Percentiles rank a stretch among this genome's conserved stretches.
phyloP scores from a whole-genome alignment of 1,140 invertebrate genomes.

The Heliconius hewitsoni region DNA sequence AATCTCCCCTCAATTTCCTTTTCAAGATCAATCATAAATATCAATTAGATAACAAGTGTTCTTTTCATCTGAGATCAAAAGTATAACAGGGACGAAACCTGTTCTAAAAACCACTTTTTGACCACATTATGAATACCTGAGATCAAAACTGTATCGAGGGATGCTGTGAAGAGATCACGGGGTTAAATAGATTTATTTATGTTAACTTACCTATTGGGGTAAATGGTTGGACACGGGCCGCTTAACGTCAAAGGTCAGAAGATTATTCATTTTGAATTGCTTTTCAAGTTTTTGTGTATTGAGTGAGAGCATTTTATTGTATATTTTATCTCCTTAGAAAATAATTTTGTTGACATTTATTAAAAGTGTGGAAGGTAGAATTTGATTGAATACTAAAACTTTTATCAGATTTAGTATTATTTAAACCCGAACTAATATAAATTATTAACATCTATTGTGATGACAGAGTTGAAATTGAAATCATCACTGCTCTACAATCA shows the following conservation, averaged over 20 bases:
- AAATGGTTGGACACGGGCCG: conserved; percentile 21
- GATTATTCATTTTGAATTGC: conserved; percentile 9
- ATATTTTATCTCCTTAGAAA: neutral
- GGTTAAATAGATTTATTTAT: conserved; percentile 39
- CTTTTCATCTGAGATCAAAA: conserved; percentile 49
- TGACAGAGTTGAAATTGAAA: neutral
- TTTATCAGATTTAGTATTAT: too few species aligned
- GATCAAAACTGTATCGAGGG: conserved; percentile 61
- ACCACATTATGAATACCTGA: conserved; percentile 32
- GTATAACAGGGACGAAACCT: conserved; percentile 47
- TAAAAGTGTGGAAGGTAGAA: neutral
- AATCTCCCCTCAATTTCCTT: neutral
- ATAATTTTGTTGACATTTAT: neutral
- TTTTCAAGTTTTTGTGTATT: neutral
- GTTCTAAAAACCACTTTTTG: conserved; percentile 30
- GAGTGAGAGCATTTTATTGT: neutral
- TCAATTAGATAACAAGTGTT: neutral
- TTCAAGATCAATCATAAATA: neutral
- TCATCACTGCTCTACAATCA: neutral
- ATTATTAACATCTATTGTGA: too few species aligned
- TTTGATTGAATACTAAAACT: neutral
- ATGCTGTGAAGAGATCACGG: conserved; percentile 51
- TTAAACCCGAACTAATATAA: too few species aligned
- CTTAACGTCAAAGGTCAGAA: conserved; percentile 23
- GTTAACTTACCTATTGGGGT: conserved; percentile 41